A percentile compares a stretch with the other conserved stretches of the same genome.
Evolutionary conservation across 1,140 invertebrate species (phyloP).

Genomic region (Lethrus apterus): DNA sequence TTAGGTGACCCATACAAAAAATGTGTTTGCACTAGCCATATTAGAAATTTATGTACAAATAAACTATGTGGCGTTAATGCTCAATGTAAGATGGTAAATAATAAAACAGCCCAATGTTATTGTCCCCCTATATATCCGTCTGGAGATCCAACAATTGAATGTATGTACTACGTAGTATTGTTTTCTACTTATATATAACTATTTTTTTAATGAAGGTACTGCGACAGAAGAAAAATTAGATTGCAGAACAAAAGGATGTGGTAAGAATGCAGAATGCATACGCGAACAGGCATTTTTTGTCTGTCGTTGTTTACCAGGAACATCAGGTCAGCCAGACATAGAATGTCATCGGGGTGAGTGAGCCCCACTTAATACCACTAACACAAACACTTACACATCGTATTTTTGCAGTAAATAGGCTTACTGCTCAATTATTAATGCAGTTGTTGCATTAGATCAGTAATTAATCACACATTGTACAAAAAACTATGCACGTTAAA

Average conservation of each 20-base stretch:
- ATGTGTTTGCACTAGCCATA: conserved; percentile 62
- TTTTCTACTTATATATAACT: conserved; percentile 1
- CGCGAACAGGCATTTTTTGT: conserved; percentile 70
- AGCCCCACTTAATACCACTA: conserved; percentile 7
- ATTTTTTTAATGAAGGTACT: background rate
- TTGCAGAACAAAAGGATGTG: conserved; percentile 75
- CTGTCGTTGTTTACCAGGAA: conserved; percentile 71
- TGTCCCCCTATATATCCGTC: conserved; percentile 72
- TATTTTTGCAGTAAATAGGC: conserved; percentile 35
- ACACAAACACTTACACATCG: conserved; percentile 24
- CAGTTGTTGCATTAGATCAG: conserved; percentile 23
- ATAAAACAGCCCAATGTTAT: conserved; percentile 66
- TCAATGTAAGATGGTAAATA: conserved; percentile 61
- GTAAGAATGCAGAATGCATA: conserved; percentile 72
- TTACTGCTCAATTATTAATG: conserved; percentile 28
- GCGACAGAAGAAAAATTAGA: conserved; percentile 43
- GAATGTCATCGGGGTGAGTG: conserved; percentile 75
- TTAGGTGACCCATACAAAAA: conserved; percentile 72
- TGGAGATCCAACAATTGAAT: conserved; percentile 78
- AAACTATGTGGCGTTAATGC: conserved; percentile 76
- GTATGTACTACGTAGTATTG: conserved; percentile 47
- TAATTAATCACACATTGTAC: conserved; percentile 25
- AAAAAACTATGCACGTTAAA: conserved; percentile 23
- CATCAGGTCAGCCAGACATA: conserved; percentile 62
- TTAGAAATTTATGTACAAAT: conserved; percentile 58